phyloP scores from a whole-genome alignment of 2,113 vertebrate species.

The Macroglossus sobrinus region DNA sequence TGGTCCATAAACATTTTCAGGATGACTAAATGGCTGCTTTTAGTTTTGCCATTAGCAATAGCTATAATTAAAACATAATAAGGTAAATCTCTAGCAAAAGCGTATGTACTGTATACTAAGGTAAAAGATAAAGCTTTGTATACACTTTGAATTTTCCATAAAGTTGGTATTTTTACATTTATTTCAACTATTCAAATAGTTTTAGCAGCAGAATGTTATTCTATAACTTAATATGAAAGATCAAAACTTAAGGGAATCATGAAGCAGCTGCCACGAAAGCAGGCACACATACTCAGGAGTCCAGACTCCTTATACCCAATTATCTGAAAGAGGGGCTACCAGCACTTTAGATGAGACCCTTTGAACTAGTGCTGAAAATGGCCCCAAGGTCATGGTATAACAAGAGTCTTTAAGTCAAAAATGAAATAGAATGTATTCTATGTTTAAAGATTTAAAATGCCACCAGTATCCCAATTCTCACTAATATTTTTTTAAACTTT shows the following conservation, averaged over 20 bases:
- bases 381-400: not conserved
- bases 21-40: not conserved
- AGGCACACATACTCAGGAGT: accelerated
- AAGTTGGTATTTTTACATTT: not conserved
- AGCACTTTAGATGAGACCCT: not conserved
- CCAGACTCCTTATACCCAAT: accelerated
- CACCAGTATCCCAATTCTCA: not conserved
- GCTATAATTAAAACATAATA: not conserved
- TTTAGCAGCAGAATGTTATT: not conserved
- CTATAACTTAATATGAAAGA: not conserved
- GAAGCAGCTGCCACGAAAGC: not conserved
- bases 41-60: not conserved
- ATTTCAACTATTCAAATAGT: not conserved
- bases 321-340: not conserved
- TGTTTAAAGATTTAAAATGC: not conserved
- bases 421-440: not conserved
- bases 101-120: not conserved
- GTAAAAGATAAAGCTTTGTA: not conserved
- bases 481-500: not conserved
- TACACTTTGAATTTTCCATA: not conserved
- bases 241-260: not conserved
- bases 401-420: not conserved
- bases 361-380: not conserved
- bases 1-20: not conserved
- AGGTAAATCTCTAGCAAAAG: not conserved